Evolutionary conservation across 2,888 invertebrate genomes (phyloP).

Genomic region (Caenorhabditis wallacei): DNA sequence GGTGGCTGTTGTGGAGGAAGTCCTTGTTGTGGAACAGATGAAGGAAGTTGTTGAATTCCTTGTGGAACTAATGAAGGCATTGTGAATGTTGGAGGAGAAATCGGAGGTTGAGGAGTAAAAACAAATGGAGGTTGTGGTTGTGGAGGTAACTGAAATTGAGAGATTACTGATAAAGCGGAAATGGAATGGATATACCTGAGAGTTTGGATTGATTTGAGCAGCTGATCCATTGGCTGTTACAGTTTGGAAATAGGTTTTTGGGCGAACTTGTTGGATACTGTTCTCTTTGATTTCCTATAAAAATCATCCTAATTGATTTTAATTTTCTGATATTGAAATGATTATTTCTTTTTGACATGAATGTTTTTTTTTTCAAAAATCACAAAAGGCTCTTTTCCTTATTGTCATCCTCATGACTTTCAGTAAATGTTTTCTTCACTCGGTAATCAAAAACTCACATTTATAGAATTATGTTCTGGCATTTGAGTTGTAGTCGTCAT

Average conservation of each 20-base stretch:
- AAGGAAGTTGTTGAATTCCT: slow-evolving; percentile 34
- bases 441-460: slow-evolving; percentile 26
- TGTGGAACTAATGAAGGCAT: slow-evolving; percentile 45
- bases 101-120: slow-evolving; percentile 61
- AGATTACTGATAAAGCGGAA: background rate
- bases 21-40: slow-evolving; percentile 48
- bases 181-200: slow-evolving; percentile 2
- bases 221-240: slow-evolving; percentile 58
- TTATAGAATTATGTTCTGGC: slow-evolving; percentile 65
- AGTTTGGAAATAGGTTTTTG: slow-evolving; percentile 63
- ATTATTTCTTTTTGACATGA: no score
- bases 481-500: slow-evolving; percentile 52
- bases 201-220: slow-evolving; percentile 19
- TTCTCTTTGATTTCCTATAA: slow-evolving; percentile 41
- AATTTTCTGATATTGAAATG: background rate
- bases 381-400: no score
- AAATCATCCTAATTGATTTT: background rate
- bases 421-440: no score
- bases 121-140: slow-evolving; percentile 64
- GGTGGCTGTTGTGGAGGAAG: slow-evolving; percentile 43
- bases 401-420: no score
- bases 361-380: no score
- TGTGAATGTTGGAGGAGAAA: slow-evolving; percentile 52
- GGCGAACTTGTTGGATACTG: slow-evolving; percentile 3
- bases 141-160: slow-evolving; percentile 38